These are phyloP conservation scores for Bombyx huttoni DNA, from an alignment of 2,888 invertebrate genomes.

Conservation along the genomic window DNA sequence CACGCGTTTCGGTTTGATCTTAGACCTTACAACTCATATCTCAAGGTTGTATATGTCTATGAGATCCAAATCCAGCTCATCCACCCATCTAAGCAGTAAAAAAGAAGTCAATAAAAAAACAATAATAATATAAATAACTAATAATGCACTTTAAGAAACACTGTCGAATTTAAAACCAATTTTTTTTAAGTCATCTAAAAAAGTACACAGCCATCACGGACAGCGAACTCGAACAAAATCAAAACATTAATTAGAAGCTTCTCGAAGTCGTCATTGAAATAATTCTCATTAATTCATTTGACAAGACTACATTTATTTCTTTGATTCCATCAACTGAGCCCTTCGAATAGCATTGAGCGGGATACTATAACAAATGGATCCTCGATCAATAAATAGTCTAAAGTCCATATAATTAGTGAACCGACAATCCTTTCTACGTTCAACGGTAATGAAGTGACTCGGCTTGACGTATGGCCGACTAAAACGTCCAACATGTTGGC, in stretches of 20 bases:
- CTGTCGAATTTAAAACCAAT: too few species aligned
- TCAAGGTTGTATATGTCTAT: too few species aligned
- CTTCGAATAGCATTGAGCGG: slow-evolving; percentile 5
- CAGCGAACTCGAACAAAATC: neutral
- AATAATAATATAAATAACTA: too few species aligned
- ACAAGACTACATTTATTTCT: neutral
- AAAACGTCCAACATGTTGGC: slow-evolving; percentile 4
- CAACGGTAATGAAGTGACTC: slow-evolving; percentile 43
- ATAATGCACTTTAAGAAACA: too few species aligned
- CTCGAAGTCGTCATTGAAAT: neutral
- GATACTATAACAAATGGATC: slow-evolving; percentile 32
- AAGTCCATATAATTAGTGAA: slow-evolving; percentile 60
- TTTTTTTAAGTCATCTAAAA: too few species aligned
- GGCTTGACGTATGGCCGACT: slow-evolving; percentile 16
- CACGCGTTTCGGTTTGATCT: too few species aligned
- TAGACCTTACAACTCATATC: too few species aligned
- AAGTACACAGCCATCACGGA: too few species aligned
- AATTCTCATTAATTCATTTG: neutral
- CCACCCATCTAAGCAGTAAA: too few species aligned
- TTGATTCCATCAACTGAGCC: neutral
- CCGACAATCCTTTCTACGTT: slow-evolving; percentile 51
- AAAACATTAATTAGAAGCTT: neutral
- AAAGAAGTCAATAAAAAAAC: too few species aligned
- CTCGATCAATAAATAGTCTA: slow-evolving; percentile 42
- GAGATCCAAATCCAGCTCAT: too few species aligned